Conservation (phyloP, 2,113 vertebrate species). For the Numenius arquata region DNA sequence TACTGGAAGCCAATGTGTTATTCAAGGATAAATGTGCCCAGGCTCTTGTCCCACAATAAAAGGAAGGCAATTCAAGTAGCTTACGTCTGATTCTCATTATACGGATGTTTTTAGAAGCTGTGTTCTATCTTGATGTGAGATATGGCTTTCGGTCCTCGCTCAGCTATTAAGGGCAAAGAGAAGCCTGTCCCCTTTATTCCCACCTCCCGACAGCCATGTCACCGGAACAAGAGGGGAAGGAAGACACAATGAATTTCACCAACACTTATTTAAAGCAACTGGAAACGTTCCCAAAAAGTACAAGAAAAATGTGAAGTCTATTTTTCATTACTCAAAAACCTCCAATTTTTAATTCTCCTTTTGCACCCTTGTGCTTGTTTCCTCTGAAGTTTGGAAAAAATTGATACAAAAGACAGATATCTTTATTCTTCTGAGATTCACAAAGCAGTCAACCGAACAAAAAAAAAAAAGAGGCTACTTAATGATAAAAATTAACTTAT, state of each 20-base stretch:
- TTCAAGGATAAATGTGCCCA: constrained; percentile 38
- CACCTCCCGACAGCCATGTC: neutral
- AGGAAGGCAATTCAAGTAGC: constrained; percentile 40
- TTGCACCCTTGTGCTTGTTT: neutral
- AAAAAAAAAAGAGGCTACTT: neutral
- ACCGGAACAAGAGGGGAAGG: neutral
- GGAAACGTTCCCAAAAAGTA: neutral
- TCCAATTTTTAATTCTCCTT: neutral
- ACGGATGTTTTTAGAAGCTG: neutral
- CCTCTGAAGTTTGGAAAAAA: neutral
- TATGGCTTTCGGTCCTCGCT: neutral
- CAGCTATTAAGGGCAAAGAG: neutral
- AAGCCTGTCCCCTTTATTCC: neutral
- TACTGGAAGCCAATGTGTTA: constrained; percentile 46
- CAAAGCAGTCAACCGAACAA: neutral
- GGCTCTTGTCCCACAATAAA: constrained; percentile 23
- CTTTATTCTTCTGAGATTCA: neutral
- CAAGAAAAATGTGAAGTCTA: neutral
- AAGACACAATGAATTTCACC: neutral
- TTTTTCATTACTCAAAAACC: neutral
- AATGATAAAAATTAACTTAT: neutral
- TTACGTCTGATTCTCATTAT: constrained; percentile 50
- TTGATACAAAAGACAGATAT: fast-evolving
- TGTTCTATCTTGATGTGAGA: neutral
- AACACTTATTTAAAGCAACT: neutral